Base-by-base conservation (phyloP, 2,797 vertebrate species). In the Columba guinea region DNA sequence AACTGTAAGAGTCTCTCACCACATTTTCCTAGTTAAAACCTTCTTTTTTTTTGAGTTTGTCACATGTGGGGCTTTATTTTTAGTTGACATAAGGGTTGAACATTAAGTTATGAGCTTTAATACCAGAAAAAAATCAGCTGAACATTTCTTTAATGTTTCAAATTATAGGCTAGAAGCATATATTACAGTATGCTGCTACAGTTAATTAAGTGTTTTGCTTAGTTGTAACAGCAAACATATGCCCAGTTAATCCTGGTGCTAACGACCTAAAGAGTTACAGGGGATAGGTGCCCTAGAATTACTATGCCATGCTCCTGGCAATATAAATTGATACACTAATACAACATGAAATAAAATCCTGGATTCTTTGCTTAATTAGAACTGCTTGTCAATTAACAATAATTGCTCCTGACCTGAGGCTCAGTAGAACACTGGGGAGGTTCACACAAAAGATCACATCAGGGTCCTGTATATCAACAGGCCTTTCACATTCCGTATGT, bases 341-440 rank as follows among this genome's bases (percentile, higher is more conserved):
- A 79, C 55, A 65, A 92, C 35, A 44, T 18, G 65, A 93, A 96
- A 89, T 68, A 93, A 93, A 96, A 83, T 78, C 56, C 87, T 74
- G 56, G 67, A 77, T 71, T 82, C 30, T 87, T 92, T 95, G 95
- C 67, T 95, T 96, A 95, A 96, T 96, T 96, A 97, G 83, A 93
- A 77, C 75, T 91, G 63, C 67, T 49, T 93, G 90, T 90, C 94
- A 90, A 62, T 93, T 96, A 95, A 70, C 52, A 92, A 44, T 75
- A 86, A 51, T 74, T 70, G 46, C 74, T 92, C 65, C 73, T 78
- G 76, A 63, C 94, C 87, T 35, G 48, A 94, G 78, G 93, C 91
- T 94, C 73, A 44, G 14, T 26, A 88, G 48, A 27, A 35, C 7
- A 12, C 92, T 92, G 48, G 39, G 35, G 53, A 76, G 28, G 55